Conservation (phyloP, 2,113 vertebrate genomes). For the Synchiropus splendidus region DNA sequence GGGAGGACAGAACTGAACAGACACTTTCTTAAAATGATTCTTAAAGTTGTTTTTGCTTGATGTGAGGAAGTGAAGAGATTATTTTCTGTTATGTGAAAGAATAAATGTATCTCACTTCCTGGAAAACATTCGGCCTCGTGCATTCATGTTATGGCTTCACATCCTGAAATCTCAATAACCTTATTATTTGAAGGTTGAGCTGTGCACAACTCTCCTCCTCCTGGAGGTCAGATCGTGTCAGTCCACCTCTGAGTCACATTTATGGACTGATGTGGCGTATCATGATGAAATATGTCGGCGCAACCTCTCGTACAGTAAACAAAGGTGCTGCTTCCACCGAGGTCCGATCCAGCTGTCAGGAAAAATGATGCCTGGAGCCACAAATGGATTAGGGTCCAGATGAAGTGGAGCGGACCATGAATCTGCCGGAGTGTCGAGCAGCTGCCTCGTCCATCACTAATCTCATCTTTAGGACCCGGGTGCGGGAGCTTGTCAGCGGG, state of each 20-base stretch:
- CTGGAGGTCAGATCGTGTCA: no score
- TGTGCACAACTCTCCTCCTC: no score
- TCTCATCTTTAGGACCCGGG: conserved; percentile 13
- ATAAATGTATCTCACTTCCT: no score
- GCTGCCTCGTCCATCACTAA: conserved; percentile 40
- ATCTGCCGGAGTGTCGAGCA: conserved; percentile 22
- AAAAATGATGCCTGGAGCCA: conserved; percentile 34
- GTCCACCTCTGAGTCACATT: no score
- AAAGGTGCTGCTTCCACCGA: conserved; percentile 26
- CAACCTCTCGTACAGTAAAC: conserved; percentile 30
- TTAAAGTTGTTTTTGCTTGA: conserved; percentile 11
- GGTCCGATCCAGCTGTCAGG: conserved; percentile 38
- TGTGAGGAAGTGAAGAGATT: not conserved
- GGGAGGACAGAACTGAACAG: conserved; percentile 19
- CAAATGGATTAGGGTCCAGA: conserved; percentile 42
- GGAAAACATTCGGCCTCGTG: no score
- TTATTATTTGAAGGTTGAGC: no score
- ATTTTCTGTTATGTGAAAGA: no score
- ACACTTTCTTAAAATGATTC: conserved; percentile 1
- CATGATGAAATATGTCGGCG: no score
- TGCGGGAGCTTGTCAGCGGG: not conserved
- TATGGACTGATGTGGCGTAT: no score
- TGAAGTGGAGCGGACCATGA: conserved; percentile 30
- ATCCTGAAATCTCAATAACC: no score
- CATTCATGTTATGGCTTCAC: no score